A percentile compares a stretch with the other conserved stretches of the same genome.
Evolutionary conservation across 2,113 vertebrate genomes (phyloP).

Genomic region (Neoarius graeffei): DNA sequence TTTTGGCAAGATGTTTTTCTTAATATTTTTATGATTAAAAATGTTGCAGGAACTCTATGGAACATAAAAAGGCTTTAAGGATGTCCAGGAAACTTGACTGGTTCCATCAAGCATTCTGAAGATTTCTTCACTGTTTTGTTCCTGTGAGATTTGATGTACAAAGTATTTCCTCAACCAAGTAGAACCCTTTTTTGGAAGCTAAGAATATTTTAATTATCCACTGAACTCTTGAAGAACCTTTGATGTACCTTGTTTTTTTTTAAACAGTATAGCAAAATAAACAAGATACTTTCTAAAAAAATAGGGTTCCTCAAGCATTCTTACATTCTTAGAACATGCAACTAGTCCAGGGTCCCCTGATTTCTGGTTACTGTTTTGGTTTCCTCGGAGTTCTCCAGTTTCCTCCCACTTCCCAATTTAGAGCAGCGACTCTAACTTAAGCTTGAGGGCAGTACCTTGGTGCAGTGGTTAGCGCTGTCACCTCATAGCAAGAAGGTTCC

Average conservation of each 20-base stretch:
- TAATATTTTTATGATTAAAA: background rate
- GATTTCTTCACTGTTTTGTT: background rate
- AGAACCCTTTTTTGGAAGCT: no score
- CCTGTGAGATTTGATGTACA: background rate
- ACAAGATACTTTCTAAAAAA: background rate
- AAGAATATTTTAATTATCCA: background rate
- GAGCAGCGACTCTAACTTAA: background rate
- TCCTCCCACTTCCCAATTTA: background rate
- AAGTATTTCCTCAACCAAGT: background rate
- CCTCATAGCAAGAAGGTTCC: no score
- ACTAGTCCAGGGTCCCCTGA: background rate
- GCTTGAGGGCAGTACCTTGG: no score
- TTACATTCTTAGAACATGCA: background rate
- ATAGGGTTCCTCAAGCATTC: background rate
- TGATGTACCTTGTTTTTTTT: background rate
- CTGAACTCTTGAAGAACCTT: background rate
- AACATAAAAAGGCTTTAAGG: background rate
- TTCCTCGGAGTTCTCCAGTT: background rate
- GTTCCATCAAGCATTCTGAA: background rate
- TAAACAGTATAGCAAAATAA: background rate
- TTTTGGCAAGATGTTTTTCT: background rate
- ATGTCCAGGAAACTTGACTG: background rate
- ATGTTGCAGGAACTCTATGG: background rate
- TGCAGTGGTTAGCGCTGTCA: no score
- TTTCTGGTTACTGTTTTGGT: background rate